Percentiles rank a stretch among this genome's conserved stretches.
Evolutionary conservation across 2,888 invertebrate genomes (phyloP).

Genomic region (Euplexia lucipara): DNA sequence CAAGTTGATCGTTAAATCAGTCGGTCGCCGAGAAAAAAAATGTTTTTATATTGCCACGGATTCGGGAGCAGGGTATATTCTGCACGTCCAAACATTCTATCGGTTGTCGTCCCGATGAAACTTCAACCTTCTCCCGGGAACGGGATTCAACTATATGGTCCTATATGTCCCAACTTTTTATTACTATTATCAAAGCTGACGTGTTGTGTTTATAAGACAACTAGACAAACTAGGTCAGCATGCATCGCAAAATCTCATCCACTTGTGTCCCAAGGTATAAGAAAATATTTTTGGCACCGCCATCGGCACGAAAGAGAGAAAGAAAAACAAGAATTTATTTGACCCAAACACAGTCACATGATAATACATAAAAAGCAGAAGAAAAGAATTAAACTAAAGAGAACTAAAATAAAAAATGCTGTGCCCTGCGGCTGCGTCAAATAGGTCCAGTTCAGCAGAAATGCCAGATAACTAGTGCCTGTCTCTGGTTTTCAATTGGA

Average conservation of each 20-base stretch:
- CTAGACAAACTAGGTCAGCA: conserved; percentile 44
- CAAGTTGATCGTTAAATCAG: conserved; percentile 57
- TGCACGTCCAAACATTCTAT: conserved; percentile 54
- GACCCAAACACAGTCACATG: too few relatives aligned
- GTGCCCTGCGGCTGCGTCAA: too few relatives aligned
- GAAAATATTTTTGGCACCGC: conserved; percentile 43
- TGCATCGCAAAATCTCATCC: conserved; percentile 42
- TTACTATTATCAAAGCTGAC: conserved; percentile 62
- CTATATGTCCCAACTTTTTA: conserved; percentile 58
- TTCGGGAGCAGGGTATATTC: conserved; percentile 36
- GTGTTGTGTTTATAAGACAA: conserved; percentile 54
- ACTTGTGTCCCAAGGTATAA: conserved; percentile 44
- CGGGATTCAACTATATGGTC: conserved; percentile 46
- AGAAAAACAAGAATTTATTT: too few relatives aligned
- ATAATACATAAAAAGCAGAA: too few relatives aligned
- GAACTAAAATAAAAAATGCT: too few relatives aligned
- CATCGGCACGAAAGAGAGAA: too few relatives aligned
- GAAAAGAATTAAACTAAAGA: too few relatives aligned
- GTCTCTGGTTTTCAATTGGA: too few relatives aligned
- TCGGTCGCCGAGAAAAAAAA: conserved; percentile 47
- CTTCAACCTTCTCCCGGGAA: conserved; percentile 46
- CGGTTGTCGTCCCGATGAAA: conserved; percentile 44
- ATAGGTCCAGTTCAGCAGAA: too few relatives aligned
- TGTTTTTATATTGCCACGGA: conserved; percentile 52
- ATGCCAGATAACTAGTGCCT: too few relatives aligned